Evolutionary conservation across 2,113 vertebrate species (phyloP), one percentile per base, ranked within the genome.

Genomic region (Gasterosteus nipponicus): DNA sequence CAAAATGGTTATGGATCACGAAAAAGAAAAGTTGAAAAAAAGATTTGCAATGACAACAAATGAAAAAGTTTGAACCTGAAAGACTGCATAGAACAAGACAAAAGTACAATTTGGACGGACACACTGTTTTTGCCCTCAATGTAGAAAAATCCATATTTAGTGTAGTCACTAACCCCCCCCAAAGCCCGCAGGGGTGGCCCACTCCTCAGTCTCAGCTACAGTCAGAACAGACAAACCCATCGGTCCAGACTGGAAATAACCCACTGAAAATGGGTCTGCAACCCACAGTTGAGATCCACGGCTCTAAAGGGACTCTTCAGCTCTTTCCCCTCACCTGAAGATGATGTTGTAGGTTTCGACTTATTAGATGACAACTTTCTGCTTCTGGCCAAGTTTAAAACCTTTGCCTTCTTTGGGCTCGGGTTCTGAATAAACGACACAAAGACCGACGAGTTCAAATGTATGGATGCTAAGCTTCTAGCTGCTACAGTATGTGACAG

Each of bases 261-360:
- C 4, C 42, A 3, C 11, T 2, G 42, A 15, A 1, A 4, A 44
- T 8, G 5, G 12, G 12, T 10, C 16, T 10, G 26, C 38, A 8
- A 51, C 44, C 38, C 41, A 3, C 19, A 8, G 58, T 61, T 26
- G 8, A 60, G 59, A 46, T 10, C 5, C 8, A 4, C 18, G 1
- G 11, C 22, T 1, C 5, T 59, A 31, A 7, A 31, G 29, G 22
- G 2, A 10, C 39, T 74, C 12, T 63, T 10, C 49, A 16, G 7
- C 1, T 61, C 14, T 54, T 51, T 49, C 19, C 35, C 9, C 59
- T 78, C 61, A 93, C 89, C 91, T 66, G 84, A 84, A 56, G 84
- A 83, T 12, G 80, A 74, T 56, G 42, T 66, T 19, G 59, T 80
- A 22, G 62, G 29, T 57, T 70, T 69, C 8, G 73, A 12, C 1